Evolutionary conservation across 2,888 invertebrate genomes (phyloP).

Genomic region (Agriotes lineatus): DNA sequence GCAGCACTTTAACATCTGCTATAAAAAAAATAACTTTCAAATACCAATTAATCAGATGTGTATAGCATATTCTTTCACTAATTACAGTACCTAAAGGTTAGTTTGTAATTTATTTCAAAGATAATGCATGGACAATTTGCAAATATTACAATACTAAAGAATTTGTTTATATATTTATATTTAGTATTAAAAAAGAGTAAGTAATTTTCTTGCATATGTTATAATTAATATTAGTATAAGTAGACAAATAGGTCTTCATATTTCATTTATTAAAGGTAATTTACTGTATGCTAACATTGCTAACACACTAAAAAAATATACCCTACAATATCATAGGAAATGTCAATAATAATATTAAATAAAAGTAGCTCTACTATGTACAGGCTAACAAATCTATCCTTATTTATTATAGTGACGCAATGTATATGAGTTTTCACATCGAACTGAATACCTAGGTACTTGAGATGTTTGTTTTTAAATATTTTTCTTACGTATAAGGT

Average conservation of each 20-base stretch:
- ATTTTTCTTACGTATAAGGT: constrained; percentile 9
- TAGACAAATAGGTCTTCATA: neutral
- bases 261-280: constrained; percentile 36
- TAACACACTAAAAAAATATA: constrained; percentile 34
- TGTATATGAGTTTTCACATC: constrained; percentile 25
- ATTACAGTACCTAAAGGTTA: too few species aligned
- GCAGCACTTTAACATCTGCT: too few species aligned
- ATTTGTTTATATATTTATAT: too few species aligned
- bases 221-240: neutral
- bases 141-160: too few species aligned
- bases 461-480: constrained; percentile 20
- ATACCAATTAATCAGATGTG: too few species aligned
- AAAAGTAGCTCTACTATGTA: constrained; percentile 55
- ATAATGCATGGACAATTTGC: too few species aligned
- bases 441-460: constrained; percentile 10
- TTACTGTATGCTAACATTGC: constrained; percentile 23
- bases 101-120: too few species aligned
- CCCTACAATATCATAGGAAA: constrained; percentile 35
- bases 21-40: too few species aligned
- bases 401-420: constrained; percentile 43
- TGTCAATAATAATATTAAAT: constrained; percentile 45
- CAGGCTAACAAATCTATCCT: constrained; percentile 47
- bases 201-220: too few species aligned
- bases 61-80: too few species aligned
- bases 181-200: too few species aligned